Evolutionary conservation across 2,797 vertebrate species (phyloP), one percentile per base, ranked within the genome.

Genomic region (Neosilurus mollespiculum): DNA sequence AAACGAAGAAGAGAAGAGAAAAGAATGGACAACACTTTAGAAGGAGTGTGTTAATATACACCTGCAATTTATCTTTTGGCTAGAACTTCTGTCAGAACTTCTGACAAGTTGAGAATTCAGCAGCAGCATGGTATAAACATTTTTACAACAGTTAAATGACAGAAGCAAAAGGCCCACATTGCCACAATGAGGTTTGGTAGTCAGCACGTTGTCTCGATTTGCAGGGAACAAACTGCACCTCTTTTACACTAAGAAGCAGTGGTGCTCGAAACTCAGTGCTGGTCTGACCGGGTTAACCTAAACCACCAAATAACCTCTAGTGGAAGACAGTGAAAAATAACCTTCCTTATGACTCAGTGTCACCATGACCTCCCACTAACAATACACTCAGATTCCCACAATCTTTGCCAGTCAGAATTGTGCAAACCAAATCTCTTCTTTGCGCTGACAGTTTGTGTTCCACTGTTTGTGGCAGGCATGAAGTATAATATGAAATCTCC

Each of bases 401-500:
- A 70, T 69, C 83, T 67, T 82, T 81, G 37, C 69, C 71, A 84
- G 62, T 78, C 54, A 24, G 56, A 79, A 80, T 59, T 58, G 76
- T 72, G n/a, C 62, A 67, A 59, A 82, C 61, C 62, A 51, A 82
- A 30, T 71, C 66, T 24, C 76, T 64, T 79, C 56, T 59, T 70
- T 77, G 56, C 37, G 34, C 70, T 43, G 56, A 59, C 81, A 82
- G 43, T 43, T n/a, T 30, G 51, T 49, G 78, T 79, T 83, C 85
- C 59, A 85, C 83, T 61, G 22, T 82, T 64, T 84, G 66, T 82
- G 75, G 56, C 84, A 75, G 65, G 87, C 79, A n/a, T 84, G 72
- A 86, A 84, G 81, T 67, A 71, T 76, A 66, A 86, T 81, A 77
- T 58, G 81, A 72, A 81, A 79, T 78, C 78, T 22, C 49, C 80